A percentile compares a stretch with the other conserved stretches of the same genome.
phyloP scores from a whole-genome alignment of 2,113 vertebrate genomes.

The Callorhinus ursinus region DNA sequence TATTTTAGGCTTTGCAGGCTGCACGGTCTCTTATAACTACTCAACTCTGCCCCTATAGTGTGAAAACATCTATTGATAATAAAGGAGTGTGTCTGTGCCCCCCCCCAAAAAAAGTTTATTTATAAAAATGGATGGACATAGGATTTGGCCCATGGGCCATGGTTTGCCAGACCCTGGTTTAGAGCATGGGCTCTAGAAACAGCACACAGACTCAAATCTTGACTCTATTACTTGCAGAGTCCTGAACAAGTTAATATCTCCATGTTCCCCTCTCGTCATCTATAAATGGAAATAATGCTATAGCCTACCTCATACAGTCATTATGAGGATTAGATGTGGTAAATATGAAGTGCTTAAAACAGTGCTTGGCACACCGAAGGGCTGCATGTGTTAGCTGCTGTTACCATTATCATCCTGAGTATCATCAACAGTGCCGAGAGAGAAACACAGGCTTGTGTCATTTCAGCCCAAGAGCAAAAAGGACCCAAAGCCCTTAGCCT shows the following conservation, averaged over 20 bases:
- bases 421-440: neutral
- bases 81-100: neutral
- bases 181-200: neutral
- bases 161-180: neutral
- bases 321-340: neutral
- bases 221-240: neutral
- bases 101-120: neutral
- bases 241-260: neutral
- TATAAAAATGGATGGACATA: neutral
- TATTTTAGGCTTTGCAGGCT: neutral
- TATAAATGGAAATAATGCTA: neutral
- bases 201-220: neutral
- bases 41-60: neutral
- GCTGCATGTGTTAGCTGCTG: neutral
- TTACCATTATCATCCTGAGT: neutral
- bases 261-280: neutral
- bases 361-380: neutral
- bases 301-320: neutral
- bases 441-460: neutral
- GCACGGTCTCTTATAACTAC: neutral
- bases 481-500: neutral
- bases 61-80: neutral
- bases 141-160: neutral
- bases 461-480: neutral
- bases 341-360: neutral